Conservation (phyloP, 2,113 vertebrate genomes). For the Gallinago media region DNA sequence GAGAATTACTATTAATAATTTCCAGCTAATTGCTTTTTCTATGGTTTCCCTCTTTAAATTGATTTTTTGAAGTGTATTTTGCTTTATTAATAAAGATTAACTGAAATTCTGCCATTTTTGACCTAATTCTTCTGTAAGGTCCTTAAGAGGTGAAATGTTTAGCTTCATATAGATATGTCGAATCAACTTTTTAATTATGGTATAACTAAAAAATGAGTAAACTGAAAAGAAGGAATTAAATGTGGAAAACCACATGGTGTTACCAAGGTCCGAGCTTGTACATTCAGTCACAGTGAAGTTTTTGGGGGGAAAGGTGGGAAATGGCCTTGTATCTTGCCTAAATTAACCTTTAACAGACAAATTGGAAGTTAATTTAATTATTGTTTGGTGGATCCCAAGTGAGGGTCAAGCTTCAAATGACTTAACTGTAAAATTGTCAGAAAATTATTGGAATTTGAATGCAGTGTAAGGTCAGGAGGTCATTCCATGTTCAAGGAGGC, state of each 20-base stretch:
- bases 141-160: neutral
- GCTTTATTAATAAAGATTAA: neutral
- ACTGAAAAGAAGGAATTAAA: neutral
- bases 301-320: neutral
- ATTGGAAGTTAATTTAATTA: constrained; percentile 44
- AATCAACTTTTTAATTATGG: no score
- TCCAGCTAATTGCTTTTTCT: neutral
- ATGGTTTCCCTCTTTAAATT: neutral
- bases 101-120: neutral
- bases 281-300: neutral
- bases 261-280: accelerated
- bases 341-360: neutral
- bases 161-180: neutral
- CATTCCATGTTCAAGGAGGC: neutral
- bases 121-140: neutral
- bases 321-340: neutral
- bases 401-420: constrained; percentile 7
- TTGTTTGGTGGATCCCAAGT: neutral
- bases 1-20: neutral
- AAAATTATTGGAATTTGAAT: neutral
- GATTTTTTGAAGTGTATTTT: neutral
- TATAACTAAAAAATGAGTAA: neutral
- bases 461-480: constrained; percentile 26
- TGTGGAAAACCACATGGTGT: accelerated
- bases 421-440: neutral